Conservation (phyloP, 2,797 vertebrate species). For the Novumbra hubbsi region DNA sequence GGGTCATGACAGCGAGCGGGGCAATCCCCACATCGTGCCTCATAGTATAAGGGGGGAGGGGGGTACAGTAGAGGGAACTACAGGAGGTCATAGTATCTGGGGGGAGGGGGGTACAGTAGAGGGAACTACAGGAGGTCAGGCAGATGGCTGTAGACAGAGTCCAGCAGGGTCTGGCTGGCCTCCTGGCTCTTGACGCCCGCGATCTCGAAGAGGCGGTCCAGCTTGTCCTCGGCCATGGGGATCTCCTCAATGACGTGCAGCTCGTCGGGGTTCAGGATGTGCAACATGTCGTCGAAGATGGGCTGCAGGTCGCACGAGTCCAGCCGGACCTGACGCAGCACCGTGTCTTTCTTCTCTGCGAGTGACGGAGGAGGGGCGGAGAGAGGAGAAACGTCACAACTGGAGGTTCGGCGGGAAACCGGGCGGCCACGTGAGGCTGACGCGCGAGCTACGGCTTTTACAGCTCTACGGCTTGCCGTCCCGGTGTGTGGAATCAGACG, state of each 20-base stretch:
- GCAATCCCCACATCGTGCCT: neutral
- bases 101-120: no score
- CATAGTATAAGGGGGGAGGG: neutral
- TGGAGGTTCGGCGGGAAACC: no score
- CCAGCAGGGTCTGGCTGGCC: slow-evolving; percentile 95
- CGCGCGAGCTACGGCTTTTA: neutral
- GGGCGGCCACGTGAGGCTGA: no score
- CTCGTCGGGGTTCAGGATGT: slow-evolving; percentile 94
- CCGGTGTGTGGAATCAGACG: neutral
- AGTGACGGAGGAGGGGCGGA: neutral
- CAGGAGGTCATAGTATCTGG: slow-evolving; percentile 73
- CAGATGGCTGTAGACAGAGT: slow-evolving; percentile 96
- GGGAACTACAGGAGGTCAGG: slow-evolving; percentile 86
- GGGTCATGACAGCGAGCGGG: neutral
- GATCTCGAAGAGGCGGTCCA: slow-evolving; percentile 94
- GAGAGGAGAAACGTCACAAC: neutral
- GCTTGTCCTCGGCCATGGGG: slow-evolving; percentile 89
- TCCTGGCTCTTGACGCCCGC: slow-evolving; percentile 96
- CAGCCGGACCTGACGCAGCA: slow-evolving; percentile 93
- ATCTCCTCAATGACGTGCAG: slow-evolving; percentile 89
- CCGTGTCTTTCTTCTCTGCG: slow-evolving; percentile 97
- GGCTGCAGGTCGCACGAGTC: slow-evolving; percentile 97
- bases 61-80: slow-evolving; percentile 55
- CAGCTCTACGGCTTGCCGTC: neutral
- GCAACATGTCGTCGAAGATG: slow-evolving; percentile 97